Base-by-base conservation (phyloP, 2,888 invertebrate genomes). In the Sesia apiformis region DNA sequence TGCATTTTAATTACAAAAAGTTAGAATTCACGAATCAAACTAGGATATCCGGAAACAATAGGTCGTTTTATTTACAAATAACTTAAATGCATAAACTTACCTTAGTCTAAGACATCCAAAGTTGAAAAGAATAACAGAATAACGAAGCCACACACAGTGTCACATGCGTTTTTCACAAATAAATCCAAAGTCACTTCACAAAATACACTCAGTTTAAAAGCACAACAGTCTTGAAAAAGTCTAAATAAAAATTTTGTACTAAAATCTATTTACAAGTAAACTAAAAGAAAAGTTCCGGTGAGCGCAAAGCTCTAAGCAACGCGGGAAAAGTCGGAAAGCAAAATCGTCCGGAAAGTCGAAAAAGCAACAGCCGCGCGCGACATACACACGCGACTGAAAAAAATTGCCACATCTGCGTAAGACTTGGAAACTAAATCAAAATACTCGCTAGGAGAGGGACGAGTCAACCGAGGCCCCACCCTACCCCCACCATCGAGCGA, bases 361-460 rank as follows among this genome's bases (percentile, higher is more conserved):
- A 74, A 77, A 76, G 68, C 39, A 40, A 67, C 74, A 76, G 82
- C 65, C 84, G 85, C 85, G 86, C 85, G 86, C 86, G 83, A 72
- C 66, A 71, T 71, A 78, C 78, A 76, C 84, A 83, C 87, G 88
- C 87, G 87, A 88, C 89, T 89, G 87, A 87, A 89, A 89, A 74
- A 87, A 89, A 84, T 80, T 80, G 79, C 85, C 78, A 83, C 86
- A 87, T 83, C 86, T 81, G 83, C 86, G 87, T 88, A 87, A 87
- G 86, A 82, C 78, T 87, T 74, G 78, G 84, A 88, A 89, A 88
- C 88, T 89, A 89, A 89, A 88, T 89, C 88, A 89, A 88, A 89
- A 89, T 89, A 89, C 84, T 75, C 77, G 83, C 84, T 86, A 83
- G 84, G 75, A 84, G 87, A 87, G 88, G 88, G 88, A 86, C 88